Evolutionary conservation across 2,113 vertebrate species (phyloP).

Genomic region (Leucopsar rothschildi): DNA sequence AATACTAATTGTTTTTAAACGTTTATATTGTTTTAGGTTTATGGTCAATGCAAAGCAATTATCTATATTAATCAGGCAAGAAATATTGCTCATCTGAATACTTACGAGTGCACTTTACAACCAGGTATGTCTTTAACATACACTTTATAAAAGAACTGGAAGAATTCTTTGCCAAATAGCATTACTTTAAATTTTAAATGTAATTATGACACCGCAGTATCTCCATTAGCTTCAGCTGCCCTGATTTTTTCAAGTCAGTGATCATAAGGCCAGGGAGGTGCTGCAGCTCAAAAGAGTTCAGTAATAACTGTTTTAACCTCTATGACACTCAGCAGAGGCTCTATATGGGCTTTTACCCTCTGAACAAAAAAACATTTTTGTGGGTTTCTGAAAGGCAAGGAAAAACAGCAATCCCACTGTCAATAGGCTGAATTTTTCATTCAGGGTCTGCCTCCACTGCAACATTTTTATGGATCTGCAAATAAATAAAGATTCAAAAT

Average conservation of each 20-base stretch:
- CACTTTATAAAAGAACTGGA: not conserved
- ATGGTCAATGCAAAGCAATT: conserved; percentile 69
- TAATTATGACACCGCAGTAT: not conserved
- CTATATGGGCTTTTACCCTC: not conserved
- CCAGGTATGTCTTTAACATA: conserved; percentile 59
- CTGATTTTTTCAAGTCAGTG: not conserved
- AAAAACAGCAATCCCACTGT: not conserved
- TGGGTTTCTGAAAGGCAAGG: not conserved
- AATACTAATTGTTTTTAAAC: not conserved
- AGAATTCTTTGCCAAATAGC: not conserved
- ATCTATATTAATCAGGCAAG: conserved; percentile 45
- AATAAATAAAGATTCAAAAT: not conserved
- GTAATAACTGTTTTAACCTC: not conserved
- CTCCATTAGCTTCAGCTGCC: not conserved
- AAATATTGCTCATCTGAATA: conserved; percentile 43
- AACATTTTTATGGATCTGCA: not conserved
- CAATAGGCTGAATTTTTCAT: not conserved
- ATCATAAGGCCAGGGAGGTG: not conserved
- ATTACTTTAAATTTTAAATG: not conserved
- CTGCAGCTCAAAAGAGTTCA: not conserved
- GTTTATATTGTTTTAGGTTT: conserved; percentile 64
- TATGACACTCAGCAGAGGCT: not conserved
- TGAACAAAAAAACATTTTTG: not conserved
- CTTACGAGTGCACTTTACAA: conserved; percentile 70
- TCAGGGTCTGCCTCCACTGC: not conserved